These are phyloP conservation scores for Acanthoscelides obtectus DNA, from an alignment of 2,888 invertebrate genomes.

Conservation along the genomic window DNA sequence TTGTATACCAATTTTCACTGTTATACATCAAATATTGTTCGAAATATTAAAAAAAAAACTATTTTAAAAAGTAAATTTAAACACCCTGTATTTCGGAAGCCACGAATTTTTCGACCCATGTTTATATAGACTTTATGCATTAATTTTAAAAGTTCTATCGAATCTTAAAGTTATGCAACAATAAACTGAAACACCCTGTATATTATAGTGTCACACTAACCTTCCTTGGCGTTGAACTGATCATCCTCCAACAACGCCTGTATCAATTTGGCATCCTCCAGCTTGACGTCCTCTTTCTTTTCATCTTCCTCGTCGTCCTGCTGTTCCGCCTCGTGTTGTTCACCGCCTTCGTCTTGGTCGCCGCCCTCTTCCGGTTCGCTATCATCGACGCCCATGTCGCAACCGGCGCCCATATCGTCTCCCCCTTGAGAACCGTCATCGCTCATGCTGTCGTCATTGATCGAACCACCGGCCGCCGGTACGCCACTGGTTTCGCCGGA, in stretches of 20 bases:
- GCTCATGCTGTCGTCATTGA: constrained; percentile 10
- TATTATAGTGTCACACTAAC: neutral
- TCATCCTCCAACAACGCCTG: neutral
- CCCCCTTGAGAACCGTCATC: constrained; percentile 7
- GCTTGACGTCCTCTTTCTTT: constrained; percentile 13
- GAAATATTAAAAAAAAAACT: too few species aligned
- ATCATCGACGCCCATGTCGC: constrained; percentile 11
- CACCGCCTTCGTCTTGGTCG: constrained; percentile 11
- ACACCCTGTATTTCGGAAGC: too few species aligned
- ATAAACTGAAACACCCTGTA: too few species aligned
- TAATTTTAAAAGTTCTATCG: too few species aligned
- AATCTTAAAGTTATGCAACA: too few species aligned
- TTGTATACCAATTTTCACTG: too few species aligned
- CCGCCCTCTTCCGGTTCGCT: constrained; percentile 17
- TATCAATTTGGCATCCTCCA: neutral
- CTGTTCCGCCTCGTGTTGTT: constrained; percentile 1
- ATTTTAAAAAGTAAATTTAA: too few species aligned
- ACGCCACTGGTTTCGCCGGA: neutral
- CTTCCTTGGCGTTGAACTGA: neutral
- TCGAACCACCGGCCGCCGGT: neutral
- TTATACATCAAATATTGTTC: too few species aligned
- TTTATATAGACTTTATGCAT: too few species aligned
- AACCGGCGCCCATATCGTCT: neutral
- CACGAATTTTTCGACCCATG: too few species aligned
- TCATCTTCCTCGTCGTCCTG: constrained; percentile 9